Evolutionary conservation across 2,888 invertebrate genomes (phyloP), one percentile per base, ranked within the genome.

Genomic region (Brachypalpus laphriformis): DNA sequence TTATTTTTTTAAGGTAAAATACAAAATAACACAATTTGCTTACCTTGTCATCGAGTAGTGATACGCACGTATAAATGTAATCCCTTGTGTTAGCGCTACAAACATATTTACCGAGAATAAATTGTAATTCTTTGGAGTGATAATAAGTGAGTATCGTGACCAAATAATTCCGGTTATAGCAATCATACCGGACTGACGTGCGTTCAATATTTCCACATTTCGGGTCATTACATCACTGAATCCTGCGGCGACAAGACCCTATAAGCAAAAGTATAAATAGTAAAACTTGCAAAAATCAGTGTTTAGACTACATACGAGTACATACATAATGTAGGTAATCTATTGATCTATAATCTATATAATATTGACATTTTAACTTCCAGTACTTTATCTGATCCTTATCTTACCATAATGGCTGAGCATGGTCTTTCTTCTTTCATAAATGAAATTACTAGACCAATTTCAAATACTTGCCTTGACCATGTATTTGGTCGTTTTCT

Each of bases 21-120:
- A n/a, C n/a, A n/a, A n/a, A n/a, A n/a, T n/a, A n/a, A n/a, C n/a
- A n/a, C n/a, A n/a, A n/a, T n/a, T n/a, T n/a, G n/a, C n/a, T n/a
- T n/a, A n/a, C n/a, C n/a, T 14, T 8, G 51, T 59, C 34, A 65
- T n/a, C 65, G 88, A 83, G 66, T 87, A 87, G n/a, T 86, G 72
- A 45, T 86, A 78, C 4, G 95, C 97, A 89, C 98, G 94, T 25
- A 92, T 90, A 11, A 98, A 92, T 92, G 99, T 98, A 89, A 95
- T 96, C 0, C 96, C 86, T 87, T 96, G 98, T 3, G 97, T 98
- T 2, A 94, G 88, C 1, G 95, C 98, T 3, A 99, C 97, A 92
- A 99, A 99, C 4, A 98, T 93, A 92, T 99, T 99, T 4, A 99
- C 99, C 89, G 97, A 95, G 90, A 98, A 97, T 11, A 99, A 93